Conservation (phyloP, 1,140 invertebrate genomes). For the Charaxes varanes region DNA sequence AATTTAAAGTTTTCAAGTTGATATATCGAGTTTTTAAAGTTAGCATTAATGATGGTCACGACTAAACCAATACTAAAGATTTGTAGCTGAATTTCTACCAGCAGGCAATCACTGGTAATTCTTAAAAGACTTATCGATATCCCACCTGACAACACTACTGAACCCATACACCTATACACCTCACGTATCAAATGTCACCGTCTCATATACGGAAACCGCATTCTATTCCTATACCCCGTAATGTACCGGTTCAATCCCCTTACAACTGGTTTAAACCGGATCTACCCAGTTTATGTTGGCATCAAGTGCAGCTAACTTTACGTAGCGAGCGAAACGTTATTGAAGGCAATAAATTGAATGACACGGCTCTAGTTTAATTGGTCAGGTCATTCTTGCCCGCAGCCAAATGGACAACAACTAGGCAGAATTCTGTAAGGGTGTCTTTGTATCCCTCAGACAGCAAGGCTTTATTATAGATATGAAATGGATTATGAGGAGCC, state of each 20-base stretch:
- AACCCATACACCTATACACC: constrained; percentile 33
- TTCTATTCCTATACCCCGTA: constrained; percentile 55
- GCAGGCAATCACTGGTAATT: too few relatives aligned
- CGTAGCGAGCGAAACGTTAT: constrained; percentile 27
- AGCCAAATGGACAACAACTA: constrained; percentile 58
- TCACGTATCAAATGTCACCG: constrained; percentile 51
- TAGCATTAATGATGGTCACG: too few relatives aligned
- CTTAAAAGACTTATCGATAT: too few relatives aligned
- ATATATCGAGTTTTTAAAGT: too few relatives aligned
- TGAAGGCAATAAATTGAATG: constrained; percentile 36
- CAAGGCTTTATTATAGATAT: constrained; percentile 15
- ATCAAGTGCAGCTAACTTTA: constrained; percentile 29
- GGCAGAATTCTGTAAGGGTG: constrained; percentile 44
- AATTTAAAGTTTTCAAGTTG: too few relatives aligned
- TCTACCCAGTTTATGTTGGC: constrained; percentile 42
- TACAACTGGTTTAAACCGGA: constrained; percentile 54
- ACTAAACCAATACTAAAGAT: too few relatives aligned
- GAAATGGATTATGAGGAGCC: constrained; percentile 26
- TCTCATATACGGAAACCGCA: constrained; percentile 58
- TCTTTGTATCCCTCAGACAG: constrained; percentile 50
- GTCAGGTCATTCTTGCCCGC: constrained; percentile 37
- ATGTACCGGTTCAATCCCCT: constrained; percentile 59
- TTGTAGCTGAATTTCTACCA: too few relatives aligned
- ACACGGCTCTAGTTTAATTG: constrained; percentile 31
- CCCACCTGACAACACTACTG: too few relatives aligned